A percentile compares a stretch with the other conserved stretches of the same genome.
These are phyloP conservation scores for Sylvietta virens DNA, from an alignment of 2,113 vertebrate species.

Conservation along the genomic window DNA sequence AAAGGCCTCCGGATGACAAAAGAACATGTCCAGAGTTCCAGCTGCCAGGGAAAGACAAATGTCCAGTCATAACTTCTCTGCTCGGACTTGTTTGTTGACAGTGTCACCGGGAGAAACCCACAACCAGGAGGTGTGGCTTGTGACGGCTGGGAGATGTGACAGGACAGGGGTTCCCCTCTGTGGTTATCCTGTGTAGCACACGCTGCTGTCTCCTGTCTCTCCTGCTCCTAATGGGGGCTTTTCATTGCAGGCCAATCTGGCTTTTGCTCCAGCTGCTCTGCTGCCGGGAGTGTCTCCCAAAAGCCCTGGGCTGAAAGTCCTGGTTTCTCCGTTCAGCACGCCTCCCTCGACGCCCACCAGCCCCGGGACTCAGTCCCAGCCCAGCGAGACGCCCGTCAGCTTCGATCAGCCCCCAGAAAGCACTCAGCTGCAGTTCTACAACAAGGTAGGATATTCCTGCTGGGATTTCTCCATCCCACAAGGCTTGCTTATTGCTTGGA, in stretches of 20 bases:
- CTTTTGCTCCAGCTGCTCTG: slow-evolving; percentile 72
- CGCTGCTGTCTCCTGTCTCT: rapidly evolving
- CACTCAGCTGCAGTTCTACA: slow-evolving; percentile 72
- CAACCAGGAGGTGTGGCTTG: neutral
- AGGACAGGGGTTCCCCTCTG: slow-evolving; percentile 15
- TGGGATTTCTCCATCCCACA: neutral
- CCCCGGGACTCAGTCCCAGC: slow-evolving; percentile 42
- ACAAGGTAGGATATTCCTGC: slow-evolving; percentile 63
- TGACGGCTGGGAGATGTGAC: neutral
- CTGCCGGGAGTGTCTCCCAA: slow-evolving; percentile 75
- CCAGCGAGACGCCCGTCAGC: slow-evolving; percentile 56
- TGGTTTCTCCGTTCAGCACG: slow-evolving; percentile 70
- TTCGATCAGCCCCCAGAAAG: slow-evolving; percentile 77
- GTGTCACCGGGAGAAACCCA: slow-evolving; percentile 21
- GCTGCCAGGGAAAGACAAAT: slow-evolving; percentile 33
- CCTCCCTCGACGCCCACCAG: slow-evolving; percentile 76
- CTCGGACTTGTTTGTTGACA: slow-evolving; percentile 52
- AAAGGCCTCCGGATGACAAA: slow-evolving; percentile 36
- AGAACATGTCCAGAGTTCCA: neutral
- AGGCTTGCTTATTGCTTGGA: neutral
- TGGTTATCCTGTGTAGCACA: neutral
- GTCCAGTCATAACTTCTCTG: slow-evolving; percentile 19
- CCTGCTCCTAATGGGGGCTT: neutral
- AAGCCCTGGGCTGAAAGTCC: slow-evolving; percentile 73
- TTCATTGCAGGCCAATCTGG: slow-evolving; percentile 73